Conservation (phyloP, 2,113 vertebrate genomes). For the Cacatua alba region DNA sequence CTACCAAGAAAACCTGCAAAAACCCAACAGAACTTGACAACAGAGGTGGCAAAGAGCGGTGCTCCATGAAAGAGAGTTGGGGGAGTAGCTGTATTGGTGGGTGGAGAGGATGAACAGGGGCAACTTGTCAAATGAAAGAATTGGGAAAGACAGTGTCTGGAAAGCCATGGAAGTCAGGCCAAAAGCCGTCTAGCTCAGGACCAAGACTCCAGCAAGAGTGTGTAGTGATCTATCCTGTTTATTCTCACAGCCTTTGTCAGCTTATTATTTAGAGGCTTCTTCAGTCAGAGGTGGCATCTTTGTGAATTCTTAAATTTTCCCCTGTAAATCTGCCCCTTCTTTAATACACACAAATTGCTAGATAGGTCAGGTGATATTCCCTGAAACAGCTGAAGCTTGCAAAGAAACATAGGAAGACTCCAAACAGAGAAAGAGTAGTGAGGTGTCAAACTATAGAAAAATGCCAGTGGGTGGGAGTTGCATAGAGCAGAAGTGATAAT, state of each 20-base stretch:
- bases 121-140: not conserved
- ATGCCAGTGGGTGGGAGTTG: not conserved
- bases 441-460: not conserved
- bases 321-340: not conserved
- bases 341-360: not conserved
- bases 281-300: not conserved
- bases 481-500: not conserved
- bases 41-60: not conserved
- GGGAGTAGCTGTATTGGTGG: not conserved
- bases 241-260: not conserved
- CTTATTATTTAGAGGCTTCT: not conserved
- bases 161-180: not conserved
- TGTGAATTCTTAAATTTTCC: not conserved
- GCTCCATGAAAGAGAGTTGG: not conserved
- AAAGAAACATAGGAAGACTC: not conserved
- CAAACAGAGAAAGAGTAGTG: not conserved
- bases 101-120: not conserved
- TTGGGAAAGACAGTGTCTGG: not conserved
- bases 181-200: not conserved
- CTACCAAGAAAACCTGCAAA: not conserved
- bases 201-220: not conserved
- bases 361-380: not conserved
- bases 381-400: not conserved
- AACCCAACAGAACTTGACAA: not conserved
- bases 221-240: not conserved